phyloP scores from a whole-genome alignment of 2,888 invertebrate genomes.

The Calameuta pallipes region DNA sequence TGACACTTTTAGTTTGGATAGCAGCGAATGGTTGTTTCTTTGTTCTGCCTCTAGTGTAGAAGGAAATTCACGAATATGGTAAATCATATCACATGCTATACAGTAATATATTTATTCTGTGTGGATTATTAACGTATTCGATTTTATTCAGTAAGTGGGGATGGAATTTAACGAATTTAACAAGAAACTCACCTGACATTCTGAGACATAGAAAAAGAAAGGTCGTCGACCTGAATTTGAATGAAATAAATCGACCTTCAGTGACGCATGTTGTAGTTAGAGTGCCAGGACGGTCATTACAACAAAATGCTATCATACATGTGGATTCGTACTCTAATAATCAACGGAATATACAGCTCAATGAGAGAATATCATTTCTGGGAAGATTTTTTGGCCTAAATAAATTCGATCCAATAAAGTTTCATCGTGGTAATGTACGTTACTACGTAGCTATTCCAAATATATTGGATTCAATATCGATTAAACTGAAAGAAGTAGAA shows the following conservation, averaged over 20 bases:
- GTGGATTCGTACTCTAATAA: not conserved
- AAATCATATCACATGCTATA: constrained; percentile 43
- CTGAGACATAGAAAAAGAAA: constrained; percentile 64
- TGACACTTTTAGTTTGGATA: constrained; percentile 76
- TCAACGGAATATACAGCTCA: not conserved
- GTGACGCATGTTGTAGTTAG: constrained; percentile 79
- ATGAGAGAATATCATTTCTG: not conserved
- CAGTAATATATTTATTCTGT: constrained; percentile 55
- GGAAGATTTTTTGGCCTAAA: constrained; percentile 19
- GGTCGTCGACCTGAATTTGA: constrained; percentile 71
- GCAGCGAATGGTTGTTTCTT: constrained; percentile 82
- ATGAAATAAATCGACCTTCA: constrained; percentile 70
- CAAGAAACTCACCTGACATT: constrained; percentile 70
- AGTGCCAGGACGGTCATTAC: constrained; percentile 69
- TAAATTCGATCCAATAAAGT: constrained; percentile 26
- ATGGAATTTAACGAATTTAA: constrained; percentile 71
- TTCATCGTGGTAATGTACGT: constrained; percentile 41
- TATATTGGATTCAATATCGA: constrained; percentile 40
- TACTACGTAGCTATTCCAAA: constrained; percentile 43
- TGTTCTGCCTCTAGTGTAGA: constrained; percentile 74
- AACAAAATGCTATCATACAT: constrained; percentile 55
- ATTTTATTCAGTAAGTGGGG: constrained; percentile 68
- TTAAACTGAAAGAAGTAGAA: constrained; percentile 41
- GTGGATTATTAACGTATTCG: constrained; percentile 53
- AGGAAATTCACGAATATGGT: constrained; percentile 74